A percentile compares a stretch with the other conserved stretches of the same genome.
Conservation (phyloP, 2,113 vertebrate genomes). For the Tinamus guttatus region DNA sequence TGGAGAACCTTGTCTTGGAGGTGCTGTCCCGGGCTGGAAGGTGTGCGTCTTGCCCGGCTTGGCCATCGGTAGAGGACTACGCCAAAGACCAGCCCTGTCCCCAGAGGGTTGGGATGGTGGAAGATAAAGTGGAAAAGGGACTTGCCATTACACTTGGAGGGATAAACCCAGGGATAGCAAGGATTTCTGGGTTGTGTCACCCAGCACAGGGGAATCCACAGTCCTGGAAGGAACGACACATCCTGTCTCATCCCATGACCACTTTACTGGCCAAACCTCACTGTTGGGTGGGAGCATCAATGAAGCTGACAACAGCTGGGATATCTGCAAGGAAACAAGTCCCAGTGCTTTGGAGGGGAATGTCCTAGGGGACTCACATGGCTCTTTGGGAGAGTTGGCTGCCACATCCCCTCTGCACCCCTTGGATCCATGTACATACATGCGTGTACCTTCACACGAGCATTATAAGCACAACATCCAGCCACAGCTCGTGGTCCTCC, state of each 20-base stretch:
- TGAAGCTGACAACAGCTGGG: not conserved
- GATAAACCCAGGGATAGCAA: not conserved
- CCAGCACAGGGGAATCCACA: not conserved
- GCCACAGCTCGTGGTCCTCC: not conserved
- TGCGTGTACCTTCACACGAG: not conserved
- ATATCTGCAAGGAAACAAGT: not conserved
- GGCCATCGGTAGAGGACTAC: not conserved
- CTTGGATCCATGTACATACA: not conserved
- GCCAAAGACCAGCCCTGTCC: not conserved
- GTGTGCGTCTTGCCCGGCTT: slow-evolving; percentile 14
- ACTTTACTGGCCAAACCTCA: not conserved
- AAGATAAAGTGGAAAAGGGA: slow-evolving; percentile 5
- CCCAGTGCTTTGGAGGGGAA: not conserved
- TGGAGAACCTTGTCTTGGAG: slow-evolving; percentile 1
- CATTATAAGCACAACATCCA: not conserved
- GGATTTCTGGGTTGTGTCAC: not conserved
- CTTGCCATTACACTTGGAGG: not conserved
- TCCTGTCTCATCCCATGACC: not conserved
- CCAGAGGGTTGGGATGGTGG: not conserved
- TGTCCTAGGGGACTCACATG: not conserved
- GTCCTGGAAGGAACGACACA: not conserved
- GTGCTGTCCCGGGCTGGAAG: slow-evolving; percentile 32
- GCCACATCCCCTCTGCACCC: not conserved
- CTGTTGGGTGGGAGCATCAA: not conserved
- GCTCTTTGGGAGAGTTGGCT: not conserved